phyloP scores from a whole-genome alignment of 1,140 invertebrate genomes.

The Atta colombica region DNA sequence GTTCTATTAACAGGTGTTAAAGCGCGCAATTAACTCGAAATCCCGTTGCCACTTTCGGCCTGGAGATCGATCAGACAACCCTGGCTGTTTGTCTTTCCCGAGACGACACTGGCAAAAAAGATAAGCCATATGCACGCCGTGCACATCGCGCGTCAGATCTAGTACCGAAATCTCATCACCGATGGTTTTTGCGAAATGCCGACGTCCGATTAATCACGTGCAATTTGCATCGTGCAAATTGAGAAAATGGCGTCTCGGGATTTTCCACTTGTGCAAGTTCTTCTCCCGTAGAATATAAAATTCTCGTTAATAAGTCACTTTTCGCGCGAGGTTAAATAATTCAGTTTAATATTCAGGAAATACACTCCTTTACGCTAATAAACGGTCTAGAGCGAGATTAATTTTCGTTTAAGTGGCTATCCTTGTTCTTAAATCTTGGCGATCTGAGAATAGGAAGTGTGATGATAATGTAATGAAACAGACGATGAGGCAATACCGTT shows the following conservation, averaged over 20 bases:
- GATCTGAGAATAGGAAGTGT: neutral
- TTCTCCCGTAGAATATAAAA: neutral
- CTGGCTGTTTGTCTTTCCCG: conserved; percentile 42
- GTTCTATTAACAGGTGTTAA: conserved; percentile 82
- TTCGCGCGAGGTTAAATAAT: neutral
- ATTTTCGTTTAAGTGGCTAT: conserved; percentile 38
- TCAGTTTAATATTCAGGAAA: conserved; percentile 11
- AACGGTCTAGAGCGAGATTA: neutral
- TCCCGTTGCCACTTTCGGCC: conserved; percentile 57
- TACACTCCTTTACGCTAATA: neutral
- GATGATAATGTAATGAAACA: conserved; percentile 26
- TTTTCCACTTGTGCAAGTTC: neutral
- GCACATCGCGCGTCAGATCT: neutral
- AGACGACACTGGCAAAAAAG: conserved; percentile 14
- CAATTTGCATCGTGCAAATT: conserved; percentile 19
- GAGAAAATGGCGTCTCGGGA: neutral
- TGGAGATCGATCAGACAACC: conserved; percentile 56
- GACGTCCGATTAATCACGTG: conserved; percentile 33
- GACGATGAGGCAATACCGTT: conserved; percentile 16
- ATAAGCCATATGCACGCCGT: neutral
- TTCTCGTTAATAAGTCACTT: neutral
- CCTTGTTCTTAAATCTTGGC: conserved; percentile 30
- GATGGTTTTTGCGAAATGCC: conserved; percentile 25
- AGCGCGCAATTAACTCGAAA: conserved; percentile 81
- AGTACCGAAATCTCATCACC: conserved; percentile 25